phyloP scores from a whole-genome alignment of 2,797 vertebrate genomes.

The Crenuchus spilurus region DNA sequence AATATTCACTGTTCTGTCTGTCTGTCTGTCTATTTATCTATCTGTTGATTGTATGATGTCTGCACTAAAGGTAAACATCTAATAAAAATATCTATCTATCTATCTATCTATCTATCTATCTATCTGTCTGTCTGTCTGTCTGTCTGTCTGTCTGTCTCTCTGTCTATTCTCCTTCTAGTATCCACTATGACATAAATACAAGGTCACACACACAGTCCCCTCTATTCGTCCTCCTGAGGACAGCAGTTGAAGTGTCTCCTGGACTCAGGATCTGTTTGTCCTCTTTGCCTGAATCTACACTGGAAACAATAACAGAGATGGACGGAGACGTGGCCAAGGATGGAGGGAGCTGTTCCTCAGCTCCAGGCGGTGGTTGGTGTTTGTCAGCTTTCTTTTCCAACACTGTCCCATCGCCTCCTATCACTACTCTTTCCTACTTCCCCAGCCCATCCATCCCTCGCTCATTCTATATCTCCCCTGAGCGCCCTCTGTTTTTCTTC shows the following conservation, averaged over 20 bases:
- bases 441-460: background rate
- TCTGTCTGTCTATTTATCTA: too few relatives aligned
- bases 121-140: too few relatives aligned
- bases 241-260: background rate
- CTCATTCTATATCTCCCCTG: conserved; percentile 27
- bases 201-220: background rate
- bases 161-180: too few relatives aligned
- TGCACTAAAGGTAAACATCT: too few relatives aligned
- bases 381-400: conserved; percentile 38
- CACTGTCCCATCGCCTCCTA: conserved; percentile 19
- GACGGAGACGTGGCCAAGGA: background rate
- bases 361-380: conserved; percentile 19
- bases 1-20: too few relatives aligned
- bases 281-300: conserved; percentile 6
- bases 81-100: too few relatives aligned
- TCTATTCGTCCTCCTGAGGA: background rate
- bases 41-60: too few relatives aligned
- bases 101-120: too few relatives aligned
- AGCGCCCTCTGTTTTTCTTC: conserved; percentile 33
- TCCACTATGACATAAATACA: background rate
- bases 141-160: too few relatives aligned
- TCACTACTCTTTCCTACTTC: conserved; percentile 18
- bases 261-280: background rate
- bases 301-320: conserved; percentile 46
- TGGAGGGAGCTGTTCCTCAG: background rate